A percentile compares a stretch with the other conserved stretches of the same genome.
Evolutionary conservation across 2,888 invertebrate species (phyloP).

Genomic region (Tetragonula carbonaria): DNA sequence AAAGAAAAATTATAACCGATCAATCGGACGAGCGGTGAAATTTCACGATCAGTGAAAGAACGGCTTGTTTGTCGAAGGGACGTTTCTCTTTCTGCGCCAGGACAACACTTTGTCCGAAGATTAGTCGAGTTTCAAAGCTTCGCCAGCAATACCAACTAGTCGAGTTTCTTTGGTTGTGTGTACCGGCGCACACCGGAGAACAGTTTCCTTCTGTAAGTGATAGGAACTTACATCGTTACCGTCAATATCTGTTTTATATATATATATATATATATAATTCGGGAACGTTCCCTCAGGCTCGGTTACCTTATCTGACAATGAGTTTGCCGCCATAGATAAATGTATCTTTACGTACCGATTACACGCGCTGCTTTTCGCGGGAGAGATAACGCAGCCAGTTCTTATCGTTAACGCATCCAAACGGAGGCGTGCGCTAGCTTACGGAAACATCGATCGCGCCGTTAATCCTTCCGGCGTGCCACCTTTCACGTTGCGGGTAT

Average conservation of each 20-base stretch:
- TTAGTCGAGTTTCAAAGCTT: constrained; percentile 68
- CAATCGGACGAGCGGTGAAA: background rate
- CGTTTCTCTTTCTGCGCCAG: constrained; percentile 36
- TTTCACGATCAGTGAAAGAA: background rate
- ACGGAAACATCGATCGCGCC: background rate
- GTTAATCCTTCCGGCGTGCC: background rate
- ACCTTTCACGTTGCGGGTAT: background rate
- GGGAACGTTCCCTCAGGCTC: constrained; percentile 50
- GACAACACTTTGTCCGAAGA: constrained; percentile 61
- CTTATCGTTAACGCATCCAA: background rate
- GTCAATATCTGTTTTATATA: constrained; percentile 53
- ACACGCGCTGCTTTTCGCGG: background rate
- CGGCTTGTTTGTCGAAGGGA: constrained; percentile 16
- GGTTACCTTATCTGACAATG: constrained; percentile 2
- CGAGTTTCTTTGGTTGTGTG: constrained; percentile 48
- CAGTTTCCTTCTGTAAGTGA: constrained; percentile 38
- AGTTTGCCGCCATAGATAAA: background rate
- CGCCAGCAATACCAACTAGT: constrained; percentile 56
- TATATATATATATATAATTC: constrained; percentile 18
- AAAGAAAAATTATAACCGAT: background rate
- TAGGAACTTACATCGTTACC: constrained; percentile 66
- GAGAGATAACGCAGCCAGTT: background rate
- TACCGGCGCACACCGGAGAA: constrained; percentile 15
- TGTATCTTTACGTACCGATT: background rate
- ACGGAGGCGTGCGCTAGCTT: background rate